Evolutionary conservation across 2,888 invertebrate species (phyloP).

Genomic region (Willowsia nigromaculata): DNA sequence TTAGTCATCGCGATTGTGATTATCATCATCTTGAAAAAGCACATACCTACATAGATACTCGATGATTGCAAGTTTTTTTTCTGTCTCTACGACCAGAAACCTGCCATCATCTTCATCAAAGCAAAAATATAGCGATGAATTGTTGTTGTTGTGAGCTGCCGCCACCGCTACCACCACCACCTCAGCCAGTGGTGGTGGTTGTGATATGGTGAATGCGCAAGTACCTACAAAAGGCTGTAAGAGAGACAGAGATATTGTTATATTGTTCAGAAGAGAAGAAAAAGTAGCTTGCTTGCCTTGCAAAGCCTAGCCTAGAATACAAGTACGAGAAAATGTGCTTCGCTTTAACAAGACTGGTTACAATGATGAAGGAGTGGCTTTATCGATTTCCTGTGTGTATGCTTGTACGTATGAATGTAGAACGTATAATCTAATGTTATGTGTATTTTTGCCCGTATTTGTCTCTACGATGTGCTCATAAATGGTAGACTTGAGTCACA

Average conservation of each 20-base stretch:
- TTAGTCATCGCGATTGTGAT: not conserved
- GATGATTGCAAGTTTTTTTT: constrained; percentile 13
- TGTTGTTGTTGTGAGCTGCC: constrained; percentile 4
- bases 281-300: constrained; percentile 48
- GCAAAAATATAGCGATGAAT: constrained; percentile 28
- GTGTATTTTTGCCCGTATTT: constrained; percentile 44
- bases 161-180: not conserved
- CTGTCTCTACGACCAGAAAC: constrained; percentile 9
- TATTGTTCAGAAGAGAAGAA: constrained; percentile 15
- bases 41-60: not conserved
- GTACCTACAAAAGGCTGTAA: constrained; percentile 52
- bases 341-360: constrained; percentile 48
- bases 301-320: constrained; percentile 59
- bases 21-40: constrained; percentile 3
- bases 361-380: constrained; percentile 63
- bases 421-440: not conserved
- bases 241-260: constrained; percentile 19
- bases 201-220: constrained; percentile 47
- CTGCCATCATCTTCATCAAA: constrained; percentile 2
- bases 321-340: constrained; percentile 42
- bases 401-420: not conserved
- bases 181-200: constrained; percentile 21
- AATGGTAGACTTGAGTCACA: constrained; percentile 4
- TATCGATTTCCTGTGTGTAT: constrained; percentile 64
- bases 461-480: constrained; percentile 10